A percentile compares a stretch with the other conserved stretches of the same genome.
Conservation (phyloP, 2,888 invertebrate genomes). For the Andricus quercusramuli region DNA sequence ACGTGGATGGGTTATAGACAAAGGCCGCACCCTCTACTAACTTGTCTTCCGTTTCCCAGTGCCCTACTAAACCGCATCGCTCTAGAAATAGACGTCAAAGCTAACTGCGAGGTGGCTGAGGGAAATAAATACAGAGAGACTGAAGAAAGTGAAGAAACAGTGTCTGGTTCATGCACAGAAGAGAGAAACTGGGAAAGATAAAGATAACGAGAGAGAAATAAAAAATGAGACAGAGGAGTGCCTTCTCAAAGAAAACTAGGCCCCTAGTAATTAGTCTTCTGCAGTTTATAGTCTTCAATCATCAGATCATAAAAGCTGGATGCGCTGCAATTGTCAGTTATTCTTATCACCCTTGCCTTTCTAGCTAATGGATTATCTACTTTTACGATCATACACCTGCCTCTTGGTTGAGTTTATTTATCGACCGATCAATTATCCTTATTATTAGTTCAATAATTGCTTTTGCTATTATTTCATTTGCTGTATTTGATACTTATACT, state of each 20-base stretch:
- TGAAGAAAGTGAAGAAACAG: conserved; percentile 42
- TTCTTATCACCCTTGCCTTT: not conserved
- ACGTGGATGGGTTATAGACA: conserved; percentile 46
- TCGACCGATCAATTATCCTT: not conserved
- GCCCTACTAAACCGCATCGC: conserved; percentile 57
- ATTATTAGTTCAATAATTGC: too few species aligned
- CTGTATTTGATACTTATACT: too few species aligned
- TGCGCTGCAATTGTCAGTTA: not conserved
- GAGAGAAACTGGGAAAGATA: not conserved
- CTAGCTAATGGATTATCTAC: conserved; percentile 9
- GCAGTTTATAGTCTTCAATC: conserved; percentile 12
- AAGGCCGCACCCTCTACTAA: conserved; percentile 54
- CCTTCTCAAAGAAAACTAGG: not conserved
- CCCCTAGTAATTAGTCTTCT: not conserved
- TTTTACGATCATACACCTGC: not conserved
- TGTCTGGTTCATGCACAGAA: conserved; percentile 11
- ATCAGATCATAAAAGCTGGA: not conserved
- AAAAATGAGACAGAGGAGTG: not conserved
- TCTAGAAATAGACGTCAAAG: conserved; percentile 57
- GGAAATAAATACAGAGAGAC: conserved; percentile 48
- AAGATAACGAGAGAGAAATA: not conserved
- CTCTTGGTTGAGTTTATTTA: not conserved
- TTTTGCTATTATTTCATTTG: too few species aligned
- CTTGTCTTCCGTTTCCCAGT: conserved; percentile 59
- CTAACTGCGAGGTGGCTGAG: conserved; percentile 47